Conservation (phyloP, 2,113 vertebrate species). For the Bombycilla garrulus region DNA sequence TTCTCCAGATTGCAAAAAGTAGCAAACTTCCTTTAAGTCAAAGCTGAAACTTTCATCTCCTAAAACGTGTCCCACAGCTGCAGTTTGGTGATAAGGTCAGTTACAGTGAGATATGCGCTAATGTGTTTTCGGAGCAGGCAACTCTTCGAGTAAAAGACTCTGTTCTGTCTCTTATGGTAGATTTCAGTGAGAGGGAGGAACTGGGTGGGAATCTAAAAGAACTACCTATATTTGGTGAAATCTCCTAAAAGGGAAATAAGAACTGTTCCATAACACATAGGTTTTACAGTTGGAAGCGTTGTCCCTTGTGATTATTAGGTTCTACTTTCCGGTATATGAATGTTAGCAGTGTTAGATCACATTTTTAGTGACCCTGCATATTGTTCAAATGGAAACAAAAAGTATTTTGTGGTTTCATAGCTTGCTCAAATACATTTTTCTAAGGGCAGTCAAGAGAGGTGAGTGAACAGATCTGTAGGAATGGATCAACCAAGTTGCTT, state of each 20-base stretch:
- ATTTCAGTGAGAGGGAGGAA: background rate
- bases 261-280: background rate
- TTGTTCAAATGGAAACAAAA: background rate
- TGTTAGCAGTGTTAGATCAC: background rate
- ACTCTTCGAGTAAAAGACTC: background rate
- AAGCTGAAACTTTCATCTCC: background rate
- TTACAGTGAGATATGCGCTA: background rate
- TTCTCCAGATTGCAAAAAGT: background rate
- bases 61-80: background rate
- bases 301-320: background rate
- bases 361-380: background rate
- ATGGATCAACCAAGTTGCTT: background rate
- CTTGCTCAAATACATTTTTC: background rate
- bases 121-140: slow-evolving; percentile 21
- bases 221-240: background rate
- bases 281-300: background rate
- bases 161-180: background rate
- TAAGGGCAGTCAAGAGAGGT: background rate
- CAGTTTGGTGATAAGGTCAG: slow-evolving; percentile 32
- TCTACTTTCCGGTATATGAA: background rate
- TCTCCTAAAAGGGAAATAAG: background rate
- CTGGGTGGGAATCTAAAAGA: background rate
- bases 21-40: slow-evolving; percentile 17
- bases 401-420: background rate
- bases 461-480: background rate